phyloP scores from a whole-genome alignment of 2,113 vertebrate genomes.

The Oryzias melastigma region DNA sequence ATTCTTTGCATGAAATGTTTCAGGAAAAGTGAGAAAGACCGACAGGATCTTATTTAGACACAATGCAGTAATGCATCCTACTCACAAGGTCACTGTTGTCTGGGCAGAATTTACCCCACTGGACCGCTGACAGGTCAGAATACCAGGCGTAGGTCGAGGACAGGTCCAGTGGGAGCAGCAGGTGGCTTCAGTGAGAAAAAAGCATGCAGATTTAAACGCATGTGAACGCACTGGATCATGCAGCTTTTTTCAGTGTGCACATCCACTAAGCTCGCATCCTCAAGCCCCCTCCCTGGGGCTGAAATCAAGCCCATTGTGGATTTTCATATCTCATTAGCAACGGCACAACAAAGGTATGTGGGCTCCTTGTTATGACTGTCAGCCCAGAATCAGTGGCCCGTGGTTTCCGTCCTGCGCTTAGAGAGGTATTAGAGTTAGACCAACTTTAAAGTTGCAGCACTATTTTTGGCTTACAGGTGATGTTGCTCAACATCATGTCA shows the following conservation, averaged over 20 bases:
- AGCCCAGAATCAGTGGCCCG: conserved; percentile 21
- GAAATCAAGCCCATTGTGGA: conserved; percentile 3
- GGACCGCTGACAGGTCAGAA: conserved; percentile 38
- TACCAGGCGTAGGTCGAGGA: conserved; percentile 20
- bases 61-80: conserved; percentile 47
- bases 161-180: conserved; percentile 14
- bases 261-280: conserved; percentile 1
- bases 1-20: conserved; percentile 14
- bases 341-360: conserved; percentile 6
- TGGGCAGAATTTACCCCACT: conserved; percentile 33
- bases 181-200: conserved; percentile 55
- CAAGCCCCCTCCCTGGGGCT: conserved; percentile 6
- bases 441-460: neutral
- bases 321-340: conserved; percentile 10
- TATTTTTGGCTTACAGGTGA: too few relatives aligned
- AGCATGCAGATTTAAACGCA: conserved; percentile 28
- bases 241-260: conserved; percentile 1
- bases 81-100: conserved; percentile 8
- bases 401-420: conserved; percentile 5
- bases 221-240: conserved; percentile 7
- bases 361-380: conserved; percentile 27
- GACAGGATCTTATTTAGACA: conserved; percentile 49
- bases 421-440: neutral
- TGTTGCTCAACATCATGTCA: too few relatives aligned
- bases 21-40: conserved; percentile 46